These are phyloP conservation scores for Helicoverpa armigera DNA, from an alignment of 1,140 invertebrate genomes.

Conservation along the genomic window DNA sequence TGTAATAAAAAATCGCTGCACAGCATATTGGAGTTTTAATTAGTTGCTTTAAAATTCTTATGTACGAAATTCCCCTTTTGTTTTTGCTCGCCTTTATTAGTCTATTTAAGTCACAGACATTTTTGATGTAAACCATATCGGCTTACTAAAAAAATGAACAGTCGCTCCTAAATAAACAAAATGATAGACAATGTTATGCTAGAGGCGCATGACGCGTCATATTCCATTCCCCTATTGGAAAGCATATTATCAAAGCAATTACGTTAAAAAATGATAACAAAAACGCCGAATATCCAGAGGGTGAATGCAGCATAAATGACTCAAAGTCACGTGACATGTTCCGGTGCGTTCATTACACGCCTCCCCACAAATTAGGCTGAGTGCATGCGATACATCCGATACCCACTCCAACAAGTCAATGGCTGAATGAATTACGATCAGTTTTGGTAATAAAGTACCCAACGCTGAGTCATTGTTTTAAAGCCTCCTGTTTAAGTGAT, in stretches of 20 bases:
- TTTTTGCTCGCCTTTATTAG: neutral
- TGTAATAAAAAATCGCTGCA: slow-evolving; percentile 29
- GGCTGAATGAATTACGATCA: slow-evolving; percentile 45
- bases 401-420: slow-evolving; percentile 50
- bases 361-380: slow-evolving; percentile 52
- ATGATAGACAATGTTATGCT: slow-evolving; percentile 30
- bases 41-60: slow-evolving; percentile 15
- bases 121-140: no score
- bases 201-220: slow-evolving; percentile 6
- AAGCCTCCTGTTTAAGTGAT: slow-evolving; percentile 30
- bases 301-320: slow-evolving; percentile 47
- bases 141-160: no score
- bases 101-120: no score
- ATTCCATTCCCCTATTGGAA: slow-evolving; percentile 23
- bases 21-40: slow-evolving; percentile 35
- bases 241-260: slow-evolving; percentile 51
- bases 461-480: slow-evolving; percentile 38
- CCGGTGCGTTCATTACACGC: slow-evolving; percentile 47
- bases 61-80: neutral
- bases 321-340: slow-evolving; percentile 50
- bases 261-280: slow-evolving; percentile 49
- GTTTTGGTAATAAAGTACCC: slow-evolving; percentile 25
- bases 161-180: slow-evolving; percentile 34
- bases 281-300: slow-evolving; percentile 42
- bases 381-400: slow-evolving; percentile 49